A percentile compares a stretch with the other conserved stretches of the same genome.
These are phyloP conservation scores for Drosophila niveifrons DNA, from an alignment of 2,888 invertebrate genomes.

Conservation along the genomic window DNA sequence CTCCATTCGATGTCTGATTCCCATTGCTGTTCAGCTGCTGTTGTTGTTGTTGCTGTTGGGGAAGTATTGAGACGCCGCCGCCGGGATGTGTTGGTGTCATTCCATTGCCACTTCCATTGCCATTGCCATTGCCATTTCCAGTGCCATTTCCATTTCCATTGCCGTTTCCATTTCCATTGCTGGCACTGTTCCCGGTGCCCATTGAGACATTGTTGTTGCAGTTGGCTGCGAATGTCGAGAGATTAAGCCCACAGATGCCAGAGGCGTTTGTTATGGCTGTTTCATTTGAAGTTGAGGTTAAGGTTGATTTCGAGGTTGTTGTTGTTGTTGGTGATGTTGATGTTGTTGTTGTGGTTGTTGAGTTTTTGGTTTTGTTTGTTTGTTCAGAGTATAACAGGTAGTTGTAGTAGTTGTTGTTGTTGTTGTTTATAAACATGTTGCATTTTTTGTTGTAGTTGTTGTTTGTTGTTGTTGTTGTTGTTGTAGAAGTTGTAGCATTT, in stretches of 20 bases:
- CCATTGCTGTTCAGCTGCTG: conserved; percentile 46
- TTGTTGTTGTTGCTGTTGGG: conserved; percentile 39
- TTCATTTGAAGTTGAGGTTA: neutral
- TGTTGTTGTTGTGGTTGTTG: conserved; percentile 60
- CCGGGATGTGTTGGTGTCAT: conserved; percentile 31
- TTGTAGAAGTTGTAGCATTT: conserved; percentile 83
- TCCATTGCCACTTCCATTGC: conserved; percentile 39
- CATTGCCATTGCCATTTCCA: conserved; percentile 31
- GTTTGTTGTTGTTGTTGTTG: conserved; percentile 67
- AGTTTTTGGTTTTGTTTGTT: conserved; percentile 66
- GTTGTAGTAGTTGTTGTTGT: conserved; percentile 56
- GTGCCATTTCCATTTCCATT: conserved; percentile 39
- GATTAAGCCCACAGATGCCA: conserved; percentile 83
- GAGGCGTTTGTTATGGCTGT: conserved; percentile 82
- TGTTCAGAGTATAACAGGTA: conserved; percentile 69
- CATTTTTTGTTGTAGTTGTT: conserved; percentile 67
- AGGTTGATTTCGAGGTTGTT: conserved; percentile 55
- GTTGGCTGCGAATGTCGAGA: conserved; percentile 83
- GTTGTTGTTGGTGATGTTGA: conserved; percentile 49
- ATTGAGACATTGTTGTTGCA: conserved; percentile 63
- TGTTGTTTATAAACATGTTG: conserved; percentile 66
- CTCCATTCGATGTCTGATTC: conserved; percentile 66
- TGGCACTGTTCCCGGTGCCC: conserved; percentile 26
- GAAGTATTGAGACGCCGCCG: conserved; percentile 48
- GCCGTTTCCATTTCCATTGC: conserved; percentile 10